Evolutionary conservation across 2,113 vertebrate species (phyloP), one percentile per base, ranked within the genome.

Genomic region (Cepphus grylle): DNA sequence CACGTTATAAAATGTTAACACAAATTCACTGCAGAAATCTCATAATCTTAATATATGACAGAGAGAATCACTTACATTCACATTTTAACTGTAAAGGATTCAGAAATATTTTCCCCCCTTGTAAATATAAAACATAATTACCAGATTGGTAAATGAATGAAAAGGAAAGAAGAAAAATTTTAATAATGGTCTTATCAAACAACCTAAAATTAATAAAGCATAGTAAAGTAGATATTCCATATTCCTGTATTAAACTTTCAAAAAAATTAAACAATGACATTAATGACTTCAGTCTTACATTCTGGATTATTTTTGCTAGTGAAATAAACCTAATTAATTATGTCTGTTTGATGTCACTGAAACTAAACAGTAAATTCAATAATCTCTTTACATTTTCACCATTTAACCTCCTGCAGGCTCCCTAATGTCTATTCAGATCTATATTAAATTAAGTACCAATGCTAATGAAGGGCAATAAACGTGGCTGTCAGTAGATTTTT

Each of bases 381-480:
- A 98, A 98, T 98, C 98, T 98, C 98, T 98, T 98, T 98, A 98
- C 98, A 98, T 98, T 98, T 98, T 98, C 98, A 97, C 97, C 98
- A 97, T 98, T 98, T 99, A 98, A 98, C 98, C 98, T 99, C 98
- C 98, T 98, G 98, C 98, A 97, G 98, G 96, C 98, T 98, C 98
- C 98, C 98, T 98, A 98, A 98, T 98, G 98, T 98, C 98, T 98
- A 98, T 98, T 98, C 98, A 98, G 97, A 98, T 98, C 98, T 98
- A 98, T 98, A 98, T 98, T 98, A 98, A 98, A 98, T 98, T 98
- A 98, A 98, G 98, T 98, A 98, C 98, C 97, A 98, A 98, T 98
- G 98, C 98, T 98, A 98, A 98, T 98, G 98, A 98, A 98, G 98
- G 98, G 98, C 98, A 99, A 98, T 98, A 98, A 98, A 98, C 96